phyloP scores from a whole-genome alignment of 2,797 vertebrate genomes.

The Sternotherus odoratus region DNA sequence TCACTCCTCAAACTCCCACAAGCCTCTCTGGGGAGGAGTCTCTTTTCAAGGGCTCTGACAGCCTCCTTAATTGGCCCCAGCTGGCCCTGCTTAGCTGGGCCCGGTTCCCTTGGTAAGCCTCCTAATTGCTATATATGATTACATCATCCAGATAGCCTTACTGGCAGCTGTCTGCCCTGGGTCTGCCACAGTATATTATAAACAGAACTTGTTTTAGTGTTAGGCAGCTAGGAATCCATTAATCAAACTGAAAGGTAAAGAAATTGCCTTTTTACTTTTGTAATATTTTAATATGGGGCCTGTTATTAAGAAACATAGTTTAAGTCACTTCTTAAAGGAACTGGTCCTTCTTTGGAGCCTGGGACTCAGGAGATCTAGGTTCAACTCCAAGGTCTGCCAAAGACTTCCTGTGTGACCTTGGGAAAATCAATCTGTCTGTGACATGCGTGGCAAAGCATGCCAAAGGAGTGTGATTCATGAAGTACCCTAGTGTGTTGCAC shows the following conservation, averaged over 20 bases:
- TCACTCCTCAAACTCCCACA: too few species aligned
- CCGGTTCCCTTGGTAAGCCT: too few species aligned
- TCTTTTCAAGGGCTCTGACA: too few species aligned
- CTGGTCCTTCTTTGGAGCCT: not conserved
- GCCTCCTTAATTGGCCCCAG: too few species aligned
- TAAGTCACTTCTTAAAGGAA: slow-evolving; percentile 41
- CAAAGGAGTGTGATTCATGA: not conserved
- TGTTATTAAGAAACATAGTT: slow-evolving; percentile 68
- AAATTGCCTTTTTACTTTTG: slow-evolving; percentile 73
- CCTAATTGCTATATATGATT: too few species aligned
- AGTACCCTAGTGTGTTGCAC: not conserved
- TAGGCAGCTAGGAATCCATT: slow-evolving; percentile 62
- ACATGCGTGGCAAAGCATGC: not conserved
- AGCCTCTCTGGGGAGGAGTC: too few species aligned
- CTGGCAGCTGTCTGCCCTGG: too few species aligned
- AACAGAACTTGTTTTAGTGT: slow-evolving; percentile 59
- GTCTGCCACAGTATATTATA: slow-evolving; percentile 15
- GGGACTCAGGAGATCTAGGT: slow-evolving; percentile 31
- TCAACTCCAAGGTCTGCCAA: slow-evolving; percentile 1
- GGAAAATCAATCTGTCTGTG: slow-evolving; percentile 30
- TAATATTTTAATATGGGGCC: slow-evolving; percentile 67
- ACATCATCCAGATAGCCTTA: too few species aligned
- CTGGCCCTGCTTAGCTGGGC: too few species aligned
- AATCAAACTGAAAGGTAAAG: slow-evolving; percentile 75
- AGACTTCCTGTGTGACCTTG: slow-evolving; percentile 49